A percentile compares a stretch with the other conserved stretches of the same genome.
phyloP scores from a whole-genome alignment of 2,888 invertebrate genomes.

The Tanypteryx hageni region DNA sequence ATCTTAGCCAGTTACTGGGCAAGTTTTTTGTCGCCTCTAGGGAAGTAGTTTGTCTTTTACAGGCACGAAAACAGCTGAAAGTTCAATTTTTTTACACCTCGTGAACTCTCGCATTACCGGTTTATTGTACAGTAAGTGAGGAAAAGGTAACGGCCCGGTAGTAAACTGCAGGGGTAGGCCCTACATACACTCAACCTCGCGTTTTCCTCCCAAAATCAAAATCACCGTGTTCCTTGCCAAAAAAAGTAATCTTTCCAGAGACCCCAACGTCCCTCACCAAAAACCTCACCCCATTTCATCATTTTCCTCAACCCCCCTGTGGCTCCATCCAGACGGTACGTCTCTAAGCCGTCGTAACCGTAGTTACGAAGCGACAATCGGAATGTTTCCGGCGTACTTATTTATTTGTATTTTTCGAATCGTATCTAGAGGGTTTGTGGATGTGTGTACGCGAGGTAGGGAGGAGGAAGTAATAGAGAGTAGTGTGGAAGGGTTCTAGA shows the following conservation, averaged over 20 bases:
- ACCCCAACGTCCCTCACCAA: no score
- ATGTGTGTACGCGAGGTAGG: background rate
- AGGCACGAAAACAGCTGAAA: no score
- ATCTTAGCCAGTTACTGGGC: no score
- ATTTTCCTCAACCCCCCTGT: background rate
- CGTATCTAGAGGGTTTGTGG: background rate
- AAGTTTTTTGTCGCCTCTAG: no score
- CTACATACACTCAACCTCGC: background rate
- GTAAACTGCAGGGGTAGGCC: background rate
- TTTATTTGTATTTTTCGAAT: background rate
- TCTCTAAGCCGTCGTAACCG: constrained; percentile 18
- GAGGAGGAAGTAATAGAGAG: background rate
- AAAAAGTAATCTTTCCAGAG: no score
- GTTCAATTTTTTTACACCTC: no score
- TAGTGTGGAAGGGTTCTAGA: background rate
- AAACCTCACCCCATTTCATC: background rate
- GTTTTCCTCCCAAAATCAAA: background rate
- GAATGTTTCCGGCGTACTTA: background rate
- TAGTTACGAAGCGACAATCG: background rate
- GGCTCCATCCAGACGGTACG: background rate
- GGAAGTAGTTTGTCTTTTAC: no score
- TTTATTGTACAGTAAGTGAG: no score
- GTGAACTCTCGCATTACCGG: no score
- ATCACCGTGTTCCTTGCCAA: background rate
- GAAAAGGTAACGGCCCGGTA: background rate